A percentile compares a stretch with the other conserved stretches of the same genome.
These are phyloP conservation scores for Gobius niger DNA, from an alignment of 2,113 vertebrate species.

Conservation along the genomic window DNA sequence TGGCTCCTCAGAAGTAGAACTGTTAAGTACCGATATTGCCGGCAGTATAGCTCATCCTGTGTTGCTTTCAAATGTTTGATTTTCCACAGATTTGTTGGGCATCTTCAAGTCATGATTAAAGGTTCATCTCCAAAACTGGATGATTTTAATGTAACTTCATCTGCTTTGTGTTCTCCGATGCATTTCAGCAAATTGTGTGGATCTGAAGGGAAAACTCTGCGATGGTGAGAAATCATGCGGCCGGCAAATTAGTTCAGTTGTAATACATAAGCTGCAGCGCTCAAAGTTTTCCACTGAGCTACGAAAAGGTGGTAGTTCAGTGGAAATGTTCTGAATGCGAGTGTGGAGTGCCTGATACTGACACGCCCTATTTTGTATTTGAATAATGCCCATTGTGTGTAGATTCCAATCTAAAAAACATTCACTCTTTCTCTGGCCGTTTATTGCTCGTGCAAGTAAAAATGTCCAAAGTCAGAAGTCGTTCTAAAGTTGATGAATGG, in stretches of 20 bases:
- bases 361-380: no score
- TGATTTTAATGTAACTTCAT: neutral
- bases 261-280: no score
- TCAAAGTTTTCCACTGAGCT: no score
- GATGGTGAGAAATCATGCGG: neutral
- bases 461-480: neutral
- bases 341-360: no score
- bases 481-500: constrained; percentile 5
- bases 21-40: constrained; percentile 39
- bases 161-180: neutral
- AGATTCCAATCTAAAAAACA: constrained; percentile 11
- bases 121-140: constrained; percentile 75
- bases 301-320: no score
- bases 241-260: neutral
- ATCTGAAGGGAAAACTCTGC: no score
- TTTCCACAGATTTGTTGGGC: constrained; percentile 81
- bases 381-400: neutral
- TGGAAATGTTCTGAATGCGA: no score
- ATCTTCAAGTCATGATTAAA: constrained; percentile 96
- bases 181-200: neutral
- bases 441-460: neutral
- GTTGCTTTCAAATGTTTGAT: constrained; percentile 83
- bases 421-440: no score
- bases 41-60: constrained; percentile 58
- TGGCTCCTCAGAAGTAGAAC: constrained; percentile 43